Evolutionary conservation across 2,113 vertebrate species (phyloP), one percentile per base, ranked within the genome.

Genomic region (Hepsetus odoe): DNA sequence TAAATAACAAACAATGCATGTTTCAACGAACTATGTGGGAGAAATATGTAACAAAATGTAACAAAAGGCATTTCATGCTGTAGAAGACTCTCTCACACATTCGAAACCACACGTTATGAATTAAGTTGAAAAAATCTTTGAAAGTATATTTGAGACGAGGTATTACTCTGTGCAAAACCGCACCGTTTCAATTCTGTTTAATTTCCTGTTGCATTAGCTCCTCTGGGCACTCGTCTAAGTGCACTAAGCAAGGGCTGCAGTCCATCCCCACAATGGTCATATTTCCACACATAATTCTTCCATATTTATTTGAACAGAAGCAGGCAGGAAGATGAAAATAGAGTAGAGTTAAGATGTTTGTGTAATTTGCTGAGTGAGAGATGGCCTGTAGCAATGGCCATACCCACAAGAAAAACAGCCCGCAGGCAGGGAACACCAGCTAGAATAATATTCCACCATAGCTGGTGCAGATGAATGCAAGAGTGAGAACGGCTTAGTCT

Each of bases 181-280:
- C 55, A 59, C 12, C 24, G 14, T 38, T 9, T 20, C 22, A 12
- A 13, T 3, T 20, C 32, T 2, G 8, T 44, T 42, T 62, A 4
- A 64, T 51, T 75, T 75, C 18, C 24, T 61, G 56, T 62, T 24
- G 24, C 53, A 42, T 40, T 14, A 30, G 26, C 58, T 13, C 28
- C 28, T 14, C 24, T 59, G 22, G 1, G 11, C 28, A 33, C 40
- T 30, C 68, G 53, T 46, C 46, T 20, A 18, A 69, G 28, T 14
- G 33, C 26, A n/a, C 5, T 0, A 11, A 16, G 10, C 44, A 53
- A 18, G 11, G 20, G 2, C n/a, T 49, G 11, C 13, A 3, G 26
- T 18, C 35, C 18, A n/a, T 35, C 33, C 18, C 1, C 5, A 24
- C 3, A 18, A 30, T 26, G 7, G 22, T 8, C 1, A 40, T 4